Conservation (phyloP, 2,113 vertebrate species). For the Furnarius figulus region DNA sequence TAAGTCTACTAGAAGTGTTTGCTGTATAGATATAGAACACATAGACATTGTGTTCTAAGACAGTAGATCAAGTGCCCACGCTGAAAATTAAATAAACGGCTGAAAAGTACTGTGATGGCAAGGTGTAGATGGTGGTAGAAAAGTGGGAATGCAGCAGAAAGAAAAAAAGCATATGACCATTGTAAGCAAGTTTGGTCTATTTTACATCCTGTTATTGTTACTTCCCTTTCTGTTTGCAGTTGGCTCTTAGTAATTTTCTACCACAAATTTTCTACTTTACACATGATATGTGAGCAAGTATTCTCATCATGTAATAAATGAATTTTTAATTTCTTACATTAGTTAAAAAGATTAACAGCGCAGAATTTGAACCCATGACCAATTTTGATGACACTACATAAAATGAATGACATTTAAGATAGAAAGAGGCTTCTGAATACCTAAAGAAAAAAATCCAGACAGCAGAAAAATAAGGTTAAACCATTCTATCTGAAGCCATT, state of each 20-base stretch:
- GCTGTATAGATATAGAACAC: too few relatives aligned
- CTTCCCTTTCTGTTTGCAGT: neutral
- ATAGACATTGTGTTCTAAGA: neutral
- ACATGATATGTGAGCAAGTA: neutral
- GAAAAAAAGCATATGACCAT: neutral
- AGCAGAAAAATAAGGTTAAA: constrained; percentile 33
- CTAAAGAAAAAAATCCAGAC: constrained; percentile 46
- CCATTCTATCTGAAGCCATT: constrained; percentile 26
- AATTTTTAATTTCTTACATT: neutral
- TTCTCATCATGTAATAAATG: neutral
- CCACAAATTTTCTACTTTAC: neutral
- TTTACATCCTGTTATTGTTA: neutral
- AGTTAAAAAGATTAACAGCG: constrained; percentile 4
- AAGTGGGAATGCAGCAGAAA: neutral
- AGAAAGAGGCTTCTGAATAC: constrained; percentile 14
- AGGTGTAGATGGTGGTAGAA: neutral
- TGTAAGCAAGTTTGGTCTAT: neutral
- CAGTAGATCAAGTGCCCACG: neutral
- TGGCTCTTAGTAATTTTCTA: neutral
- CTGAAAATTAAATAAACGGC: neutral
- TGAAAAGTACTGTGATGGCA: neutral
- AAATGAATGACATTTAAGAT: constrained; percentile 10
- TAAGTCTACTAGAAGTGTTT: neutral
- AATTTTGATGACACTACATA: neutral
- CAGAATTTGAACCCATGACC: neutral